Percentiles rank a stretch among this genome's conserved stretches.
Conservation (phyloP, 2,888 invertebrate species). For the Diarsia mendica region DNA sequence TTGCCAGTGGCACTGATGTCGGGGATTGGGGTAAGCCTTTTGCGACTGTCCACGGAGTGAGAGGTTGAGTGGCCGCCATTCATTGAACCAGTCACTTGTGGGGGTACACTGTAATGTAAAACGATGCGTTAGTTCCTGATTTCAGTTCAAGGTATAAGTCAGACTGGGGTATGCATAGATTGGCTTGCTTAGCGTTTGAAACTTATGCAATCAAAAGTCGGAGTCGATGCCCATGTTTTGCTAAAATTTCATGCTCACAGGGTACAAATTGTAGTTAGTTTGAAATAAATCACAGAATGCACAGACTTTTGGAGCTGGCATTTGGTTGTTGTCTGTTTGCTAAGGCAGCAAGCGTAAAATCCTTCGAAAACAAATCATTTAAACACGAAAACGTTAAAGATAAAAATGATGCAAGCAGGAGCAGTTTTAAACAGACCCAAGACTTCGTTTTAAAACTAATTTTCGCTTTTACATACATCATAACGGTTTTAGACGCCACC, state of each 20-base stretch:
- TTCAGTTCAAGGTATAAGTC: neutral
- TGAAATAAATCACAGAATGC: neutral
- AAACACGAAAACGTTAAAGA: neutral
- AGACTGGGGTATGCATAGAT: neutral
- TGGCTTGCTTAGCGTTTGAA: constrained; percentile 7
- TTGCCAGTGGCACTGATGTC: constrained; percentile 92
- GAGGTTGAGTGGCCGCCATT: constrained; percentile 89
- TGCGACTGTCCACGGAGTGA: constrained; percentile 87
- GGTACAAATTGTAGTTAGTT: neutral
- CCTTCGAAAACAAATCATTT: neutral
- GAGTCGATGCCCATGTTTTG: neutral
- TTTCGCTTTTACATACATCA: neutral
- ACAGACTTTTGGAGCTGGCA: neutral
- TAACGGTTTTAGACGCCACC: neutral
- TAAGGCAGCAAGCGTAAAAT: neutral
- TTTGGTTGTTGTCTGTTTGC: neutral
- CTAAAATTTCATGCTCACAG: neutral
- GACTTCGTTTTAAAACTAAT: neutral
- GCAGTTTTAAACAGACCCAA: neutral
- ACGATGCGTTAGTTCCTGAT: constrained; percentile 12
- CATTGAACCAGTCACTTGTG: constrained; percentile 85
- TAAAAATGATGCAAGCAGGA: neutral
- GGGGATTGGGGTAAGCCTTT: constrained; percentile 92
- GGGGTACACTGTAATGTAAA: constrained; percentile 79
- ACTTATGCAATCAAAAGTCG: too few species aligned